phyloP scores from a whole-genome alignment of 2,797 vertebrate genomes.

The Heterohyrax brucei region DNA sequence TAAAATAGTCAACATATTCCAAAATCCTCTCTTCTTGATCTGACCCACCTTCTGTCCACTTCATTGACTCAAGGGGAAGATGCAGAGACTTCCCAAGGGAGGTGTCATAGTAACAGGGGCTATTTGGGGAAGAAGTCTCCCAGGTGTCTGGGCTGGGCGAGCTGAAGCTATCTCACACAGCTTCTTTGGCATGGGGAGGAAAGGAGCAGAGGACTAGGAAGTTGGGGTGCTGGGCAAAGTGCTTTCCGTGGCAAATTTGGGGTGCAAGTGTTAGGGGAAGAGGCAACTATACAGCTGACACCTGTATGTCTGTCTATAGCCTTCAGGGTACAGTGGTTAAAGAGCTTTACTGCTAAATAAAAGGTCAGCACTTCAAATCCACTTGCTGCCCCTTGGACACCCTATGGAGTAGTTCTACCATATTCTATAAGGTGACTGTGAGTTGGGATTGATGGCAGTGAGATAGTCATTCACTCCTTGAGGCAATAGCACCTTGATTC shows the following conservation, averaged over 20 bases:
- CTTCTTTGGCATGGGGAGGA: neutral
- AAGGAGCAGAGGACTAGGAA: neutral
- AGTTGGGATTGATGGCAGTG: too few species aligned
- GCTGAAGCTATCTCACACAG: neutral
- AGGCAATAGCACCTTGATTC: neutral
- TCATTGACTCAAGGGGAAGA: slow-evolving; percentile 25
- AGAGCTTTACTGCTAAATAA: too few species aligned
- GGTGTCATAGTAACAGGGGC: neutral
- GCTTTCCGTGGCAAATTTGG: neutral
- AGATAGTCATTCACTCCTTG: neutral
- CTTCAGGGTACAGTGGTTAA: too few species aligned
- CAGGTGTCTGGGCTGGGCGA: neutral
- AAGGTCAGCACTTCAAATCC: too few species aligned
- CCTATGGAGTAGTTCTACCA: too few species aligned
- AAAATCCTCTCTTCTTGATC: neutral
- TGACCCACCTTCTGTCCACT: slow-evolving; percentile 12
- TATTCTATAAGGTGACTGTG: too few species aligned
- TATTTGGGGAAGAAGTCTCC: neutral
- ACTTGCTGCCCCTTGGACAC: too few species aligned
- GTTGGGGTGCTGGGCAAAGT: neutral
- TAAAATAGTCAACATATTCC: neutral
- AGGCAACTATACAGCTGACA: neutral
- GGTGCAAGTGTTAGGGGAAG: neutral
- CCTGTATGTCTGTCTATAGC: neutral
- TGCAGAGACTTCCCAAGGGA: neutral